A percentile compares a stretch with the other conserved stretches of the same genome.
Conservation (phyloP, 2,797 vertebrate genomes). For the Microhierax caerulescens region DNA sequence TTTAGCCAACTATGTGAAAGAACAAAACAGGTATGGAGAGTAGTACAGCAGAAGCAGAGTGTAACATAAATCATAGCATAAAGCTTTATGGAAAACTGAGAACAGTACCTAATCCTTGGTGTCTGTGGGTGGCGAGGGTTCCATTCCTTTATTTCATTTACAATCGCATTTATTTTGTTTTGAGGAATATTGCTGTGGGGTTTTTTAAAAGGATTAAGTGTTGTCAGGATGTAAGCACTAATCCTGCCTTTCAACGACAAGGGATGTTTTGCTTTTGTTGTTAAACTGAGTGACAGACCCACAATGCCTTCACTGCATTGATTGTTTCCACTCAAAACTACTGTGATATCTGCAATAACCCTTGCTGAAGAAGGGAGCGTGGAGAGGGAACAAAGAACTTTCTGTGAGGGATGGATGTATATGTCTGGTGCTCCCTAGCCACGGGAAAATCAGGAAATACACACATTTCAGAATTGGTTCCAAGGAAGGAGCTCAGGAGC, state of each 20-base stretch:
- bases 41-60: too few relatives aligned
- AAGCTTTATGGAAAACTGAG: background rate
- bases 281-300: background rate
- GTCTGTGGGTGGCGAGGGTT: background rate
- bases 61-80: background rate
- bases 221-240: background rate
- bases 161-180: background rate
- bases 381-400: background rate
- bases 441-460: background rate
- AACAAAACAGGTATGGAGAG: rapidly evolving
- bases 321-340: background rate
- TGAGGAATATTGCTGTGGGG: background rate
- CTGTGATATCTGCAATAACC: background rate
- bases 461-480: background rate
- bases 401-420: background rate
- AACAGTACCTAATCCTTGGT: background rate
- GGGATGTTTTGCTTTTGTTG: background rate
- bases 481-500: background rate
- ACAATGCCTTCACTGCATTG: background rate
- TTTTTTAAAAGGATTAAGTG: background rate
- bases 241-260: background rate
- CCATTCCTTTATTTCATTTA: background rate
- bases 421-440: background rate
- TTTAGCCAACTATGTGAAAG: background rate
- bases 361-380: background rate